phyloP scores from a whole-genome alignment of 1,140 invertebrate genomes.

The Zaprionus inermis region DNA sequence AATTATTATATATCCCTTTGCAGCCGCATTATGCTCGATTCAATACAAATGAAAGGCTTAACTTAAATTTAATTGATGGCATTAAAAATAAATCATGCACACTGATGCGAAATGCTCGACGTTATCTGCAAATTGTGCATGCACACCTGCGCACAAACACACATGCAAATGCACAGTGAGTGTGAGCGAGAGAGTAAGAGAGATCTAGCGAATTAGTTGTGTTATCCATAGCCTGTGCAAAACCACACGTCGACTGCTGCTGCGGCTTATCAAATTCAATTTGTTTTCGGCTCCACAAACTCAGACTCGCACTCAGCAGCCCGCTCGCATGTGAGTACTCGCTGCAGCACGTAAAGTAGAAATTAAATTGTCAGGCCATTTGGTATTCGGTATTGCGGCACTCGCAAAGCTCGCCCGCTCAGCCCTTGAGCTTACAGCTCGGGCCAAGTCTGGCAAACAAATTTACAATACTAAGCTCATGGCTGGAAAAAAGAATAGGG shows the following conservation, averaged over 20 bases:
- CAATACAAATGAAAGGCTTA: neutral
- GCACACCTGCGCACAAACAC: constrained; percentile 7
- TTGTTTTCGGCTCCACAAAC: constrained; percentile 5
- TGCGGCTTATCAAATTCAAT: constrained; percentile 22
- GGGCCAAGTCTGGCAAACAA: constrained; percentile 56
- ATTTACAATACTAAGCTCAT: constrained; percentile 71
- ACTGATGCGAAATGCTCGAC: neutral
- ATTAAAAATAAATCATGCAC: constrained; percentile 4
- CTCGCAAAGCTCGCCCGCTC: constrained; percentile 48
- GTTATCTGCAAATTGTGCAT: constrained; percentile 2
- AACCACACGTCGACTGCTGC: neutral
- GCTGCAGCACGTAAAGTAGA: constrained; percentile 47
- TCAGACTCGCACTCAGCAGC: neutral
- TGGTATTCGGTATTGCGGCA: constrained; percentile 63
- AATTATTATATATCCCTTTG: neutral
- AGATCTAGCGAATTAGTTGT: neutral
- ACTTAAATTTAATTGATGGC: neutral
- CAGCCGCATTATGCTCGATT: constrained; percentile 1
- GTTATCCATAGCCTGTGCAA: constrained; percentile 17
- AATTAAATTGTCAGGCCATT: constrained; percentile 74
- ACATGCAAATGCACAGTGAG: neutral
- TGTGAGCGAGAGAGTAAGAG: neutral
- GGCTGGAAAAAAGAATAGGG: constrained; percentile 9
- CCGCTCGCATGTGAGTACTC: neutral
- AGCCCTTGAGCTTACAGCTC: constrained; percentile 58